phyloP scores from a whole-genome alignment of 2,888 invertebrate species.

The Stictocephala bisonia region DNA sequence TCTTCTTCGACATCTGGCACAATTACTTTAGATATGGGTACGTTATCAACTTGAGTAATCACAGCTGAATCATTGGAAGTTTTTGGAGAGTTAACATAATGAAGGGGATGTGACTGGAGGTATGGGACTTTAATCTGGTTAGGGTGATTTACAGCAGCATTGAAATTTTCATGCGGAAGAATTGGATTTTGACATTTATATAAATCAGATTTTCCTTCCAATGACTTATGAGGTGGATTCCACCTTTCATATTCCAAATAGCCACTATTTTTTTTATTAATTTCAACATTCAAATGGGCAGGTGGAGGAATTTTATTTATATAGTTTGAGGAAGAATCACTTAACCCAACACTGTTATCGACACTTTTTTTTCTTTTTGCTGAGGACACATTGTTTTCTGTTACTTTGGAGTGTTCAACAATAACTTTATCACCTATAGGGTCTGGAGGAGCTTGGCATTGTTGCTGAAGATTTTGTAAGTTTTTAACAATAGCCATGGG shows the following conservation, averaged over 20 bases:
- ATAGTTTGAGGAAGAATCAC: conserved; percentile 65
- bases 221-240: conserved; percentile 80
- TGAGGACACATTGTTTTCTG: conserved; percentile 57
- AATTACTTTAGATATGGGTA: conserved; percentile 74
- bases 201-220: conserved; percentile 70
- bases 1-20: conserved; percentile 92
- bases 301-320: conserved; percentile 76
- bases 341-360: conserved; percentile 62
- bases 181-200: conserved; percentile 69
- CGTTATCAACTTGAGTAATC: not conserved
- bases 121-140: not conserved
- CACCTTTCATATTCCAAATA: conserved; percentile 86
- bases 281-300: conserved; percentile 69
- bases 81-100: no score
- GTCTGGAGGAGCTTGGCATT: conserved; percentile 56
- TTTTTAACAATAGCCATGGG: conserved; percentile 83
- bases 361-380: conserved; percentile 60
- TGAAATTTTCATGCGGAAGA: conserved; percentile 65
- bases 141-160: conserved; percentile 4
- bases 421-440: not conserved
- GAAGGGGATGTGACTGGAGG: no score
- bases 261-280: conserved; percentile 72
- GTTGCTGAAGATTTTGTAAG: conserved; percentile 71
- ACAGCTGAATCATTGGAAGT: no score
- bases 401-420: conserved; percentile 58